These are phyloP conservation scores for Spinibarbus caldwelli DNA, from an alignment of 2,797 vertebrate species.

Conservation along the genomic window DNA sequence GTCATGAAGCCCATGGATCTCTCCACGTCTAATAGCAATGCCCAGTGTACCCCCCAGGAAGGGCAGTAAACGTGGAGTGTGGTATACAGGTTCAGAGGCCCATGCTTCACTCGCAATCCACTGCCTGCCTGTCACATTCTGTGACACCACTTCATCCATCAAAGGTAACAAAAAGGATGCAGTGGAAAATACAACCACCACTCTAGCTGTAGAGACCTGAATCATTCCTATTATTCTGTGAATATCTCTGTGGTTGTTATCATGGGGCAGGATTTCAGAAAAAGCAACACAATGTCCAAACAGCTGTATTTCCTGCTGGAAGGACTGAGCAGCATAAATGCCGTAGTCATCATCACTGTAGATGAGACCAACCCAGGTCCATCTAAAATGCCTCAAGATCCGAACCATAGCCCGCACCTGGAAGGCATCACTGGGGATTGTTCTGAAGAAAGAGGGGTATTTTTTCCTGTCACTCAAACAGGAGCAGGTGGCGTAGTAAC, in stretches of 20 bases:
- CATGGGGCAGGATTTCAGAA: slow-evolving; percentile 67
- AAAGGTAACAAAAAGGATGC: slow-evolving; percentile 58
- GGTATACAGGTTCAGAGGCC: slow-evolving; percentile 25
- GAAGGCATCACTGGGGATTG: slow-evolving; percentile 56
- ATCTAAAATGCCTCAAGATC: slow-evolving; percentile 71
- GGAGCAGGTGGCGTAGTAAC: slow-evolving; percentile 56
- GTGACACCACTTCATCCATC: slow-evolving; percentile 47
- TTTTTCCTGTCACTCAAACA: slow-evolving; percentile 50
- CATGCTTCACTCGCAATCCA: slow-evolving; percentile 60
- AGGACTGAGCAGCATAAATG: slow-evolving; percentile 66
- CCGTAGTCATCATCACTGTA: slow-evolving; percentile 76
- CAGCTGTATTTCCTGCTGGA: slow-evolving; percentile 55
- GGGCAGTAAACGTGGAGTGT: background rate
- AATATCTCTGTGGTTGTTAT: slow-evolving; percentile 56
- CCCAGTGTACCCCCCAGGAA: background rate
- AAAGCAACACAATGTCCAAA: slow-evolving; percentile 70
- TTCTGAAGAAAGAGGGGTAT: slow-evolving; percentile 52
- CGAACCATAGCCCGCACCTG: slow-evolving; percentile 61
- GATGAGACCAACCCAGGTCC: slow-evolving; percentile 75
- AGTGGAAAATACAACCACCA: slow-evolving; percentile 46
- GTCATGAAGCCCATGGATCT: slow-evolving; percentile 68
- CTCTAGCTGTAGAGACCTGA: slow-evolving; percentile 47
- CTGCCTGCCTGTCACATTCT: slow-evolving; percentile 52
- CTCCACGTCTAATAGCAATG: slow-evolving; percentile 53
- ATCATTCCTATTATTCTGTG: slow-evolving; percentile 46